Conservation (phyloP, 2,888 invertebrate genomes). For the Eutolmus rufibarbis region DNA sequence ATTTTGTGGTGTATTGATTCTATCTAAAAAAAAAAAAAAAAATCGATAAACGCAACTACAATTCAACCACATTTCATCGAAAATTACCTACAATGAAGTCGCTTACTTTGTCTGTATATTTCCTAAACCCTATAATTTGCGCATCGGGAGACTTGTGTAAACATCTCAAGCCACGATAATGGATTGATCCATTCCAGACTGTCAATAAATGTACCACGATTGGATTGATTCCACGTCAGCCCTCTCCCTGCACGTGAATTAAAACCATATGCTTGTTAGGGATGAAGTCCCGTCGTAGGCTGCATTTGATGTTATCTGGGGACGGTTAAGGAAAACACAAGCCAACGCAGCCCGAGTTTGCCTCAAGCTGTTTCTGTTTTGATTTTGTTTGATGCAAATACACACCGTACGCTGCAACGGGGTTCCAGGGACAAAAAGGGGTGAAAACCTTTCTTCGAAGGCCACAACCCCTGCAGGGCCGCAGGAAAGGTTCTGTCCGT, state of each 20-base stretch:
- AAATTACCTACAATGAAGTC: neutral
- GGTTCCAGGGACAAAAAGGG: constrained; percentile 40
- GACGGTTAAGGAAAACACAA: constrained; percentile 2
- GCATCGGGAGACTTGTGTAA: constrained; percentile 30
- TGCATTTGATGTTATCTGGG: constrained; percentile 26
- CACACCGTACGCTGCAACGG: constrained; percentile 39
- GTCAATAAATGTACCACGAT: constrained; percentile 26
- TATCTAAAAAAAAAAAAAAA: neutral
- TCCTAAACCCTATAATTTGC: constrained; percentile 26
- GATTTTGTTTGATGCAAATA: constrained; percentile 43
- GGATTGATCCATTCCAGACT: constrained; percentile 28
- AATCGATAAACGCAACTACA: neutral
- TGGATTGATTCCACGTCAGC: neutral
- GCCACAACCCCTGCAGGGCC: neutral
- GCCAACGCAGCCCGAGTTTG: neutral
- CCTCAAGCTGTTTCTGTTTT: constrained; percentile 48
- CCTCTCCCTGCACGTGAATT: constrained; percentile 5
- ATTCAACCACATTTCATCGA: neutral
- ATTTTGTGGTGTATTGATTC: neutral
- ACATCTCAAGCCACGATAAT: constrained; percentile 16
- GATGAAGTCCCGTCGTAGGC: neutral
- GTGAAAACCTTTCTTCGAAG: neutral
- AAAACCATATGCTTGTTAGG: constrained; percentile 23
- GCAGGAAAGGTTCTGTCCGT: neutral
- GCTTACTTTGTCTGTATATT: neutral